Percentiles rank a stretch among this genome's conserved stretches.
Conservation (phyloP, 2,797 vertebrate species). For the Alectoris magna region DNA sequence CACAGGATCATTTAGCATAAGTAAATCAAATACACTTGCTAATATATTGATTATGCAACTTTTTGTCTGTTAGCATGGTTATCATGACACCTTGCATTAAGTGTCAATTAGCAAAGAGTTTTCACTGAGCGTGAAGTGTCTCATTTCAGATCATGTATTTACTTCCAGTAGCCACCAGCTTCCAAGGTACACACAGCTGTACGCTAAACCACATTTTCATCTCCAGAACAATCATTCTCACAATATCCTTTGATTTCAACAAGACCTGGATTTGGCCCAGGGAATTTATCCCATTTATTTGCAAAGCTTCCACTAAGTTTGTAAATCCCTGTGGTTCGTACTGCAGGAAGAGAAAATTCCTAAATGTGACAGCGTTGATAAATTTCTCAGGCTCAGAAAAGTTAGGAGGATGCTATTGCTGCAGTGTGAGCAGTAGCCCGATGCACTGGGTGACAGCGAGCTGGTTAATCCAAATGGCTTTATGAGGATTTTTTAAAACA, state of each 20-base stretch:
- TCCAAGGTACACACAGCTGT: not conserved
- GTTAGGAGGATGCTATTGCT: slow-evolving; percentile 14
- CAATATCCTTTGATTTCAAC: slow-evolving; percentile 27
- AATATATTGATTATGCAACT: not conserved
- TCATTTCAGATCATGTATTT: not conserved
- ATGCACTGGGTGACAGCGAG: not conserved
- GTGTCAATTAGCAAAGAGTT: not conserved
- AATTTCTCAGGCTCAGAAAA: slow-evolving; percentile 29
- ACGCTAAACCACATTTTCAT: not conserved
- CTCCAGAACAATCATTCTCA: not conserved
- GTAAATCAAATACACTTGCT: not conserved
- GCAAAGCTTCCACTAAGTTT: slow-evolving; percentile 46
- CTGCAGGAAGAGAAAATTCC: slow-evolving; percentile 5
- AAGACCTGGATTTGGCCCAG: slow-evolving; percentile 29
- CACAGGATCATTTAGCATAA: not conserved
- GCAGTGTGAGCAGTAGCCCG: not conserved
- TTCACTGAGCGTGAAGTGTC: not conserved
- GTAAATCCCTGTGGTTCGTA: slow-evolving; percentile 45
- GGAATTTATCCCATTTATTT: slow-evolving; percentile 63
- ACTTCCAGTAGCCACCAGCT: slow-evolving; percentile 3
- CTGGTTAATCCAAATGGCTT: slow-evolving; percentile 11
- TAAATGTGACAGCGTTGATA: slow-evolving; percentile 52
- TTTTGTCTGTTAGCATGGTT: not conserved
- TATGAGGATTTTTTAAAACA: not conserved
- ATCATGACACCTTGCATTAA: not conserved